Evolutionary conservation across 2,888 invertebrate genomes (phyloP).

Genomic region (Protonemura montana): DNA sequence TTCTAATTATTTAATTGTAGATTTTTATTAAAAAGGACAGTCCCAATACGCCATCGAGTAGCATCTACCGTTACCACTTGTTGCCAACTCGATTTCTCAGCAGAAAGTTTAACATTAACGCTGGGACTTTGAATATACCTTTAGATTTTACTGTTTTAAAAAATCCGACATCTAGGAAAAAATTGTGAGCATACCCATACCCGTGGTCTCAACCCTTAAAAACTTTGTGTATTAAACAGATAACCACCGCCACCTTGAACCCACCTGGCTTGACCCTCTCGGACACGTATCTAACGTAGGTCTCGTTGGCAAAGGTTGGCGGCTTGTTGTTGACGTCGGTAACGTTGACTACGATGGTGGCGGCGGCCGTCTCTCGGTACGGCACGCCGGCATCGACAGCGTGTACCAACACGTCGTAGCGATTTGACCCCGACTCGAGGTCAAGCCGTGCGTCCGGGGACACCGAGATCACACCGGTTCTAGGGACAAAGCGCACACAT

Average conservation of each 20-base stretch:
- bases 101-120: no score
- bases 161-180: no score
- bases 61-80: no score
- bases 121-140: no score
- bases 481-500: not conserved
- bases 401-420: slow-evolving; percentile 73
- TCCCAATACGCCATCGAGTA: no score
- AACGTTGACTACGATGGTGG: slow-evolving; percentile 75
- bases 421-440: slow-evolving; percentile 64
- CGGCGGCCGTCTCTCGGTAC: slow-evolving; percentile 79
- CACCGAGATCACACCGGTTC: slow-evolving; percentile 70
- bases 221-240: no score
- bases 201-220: no score
- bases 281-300: slow-evolving; percentile 67
- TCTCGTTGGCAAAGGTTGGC: slow-evolving; percentile 74
- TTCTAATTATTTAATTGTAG: no score
- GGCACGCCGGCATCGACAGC: slow-evolving; percentile 79
- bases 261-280: slow-evolving; percentile 69
- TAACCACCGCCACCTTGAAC: not conserved
- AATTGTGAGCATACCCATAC: no score
- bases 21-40: no score
- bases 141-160: no score
- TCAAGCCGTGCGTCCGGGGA: slow-evolving; percentile 77
- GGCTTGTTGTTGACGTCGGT: slow-evolving; percentile 84
- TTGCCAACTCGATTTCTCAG: no score